These are phyloP conservation scores for Gobio gobio DNA, from an alignment of 2,113 vertebrate genomes.

Conservation along the genomic window DNA sequence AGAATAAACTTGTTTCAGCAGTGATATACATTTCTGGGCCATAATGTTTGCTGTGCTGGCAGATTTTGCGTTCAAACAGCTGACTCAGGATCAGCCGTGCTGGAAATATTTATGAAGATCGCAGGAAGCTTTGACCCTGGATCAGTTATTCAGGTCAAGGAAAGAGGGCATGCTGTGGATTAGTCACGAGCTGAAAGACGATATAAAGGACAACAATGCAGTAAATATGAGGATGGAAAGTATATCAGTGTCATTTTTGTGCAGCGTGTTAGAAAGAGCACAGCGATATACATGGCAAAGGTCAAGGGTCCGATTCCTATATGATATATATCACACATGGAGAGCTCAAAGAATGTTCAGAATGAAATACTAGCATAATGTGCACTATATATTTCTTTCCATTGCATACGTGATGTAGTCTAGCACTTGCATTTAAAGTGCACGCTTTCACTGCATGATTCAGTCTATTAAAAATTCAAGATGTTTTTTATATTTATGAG, in stretches of 20 bases:
- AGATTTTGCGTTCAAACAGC: neutral
- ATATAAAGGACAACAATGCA: neutral
- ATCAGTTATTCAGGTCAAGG: slow-evolving; percentile 4
- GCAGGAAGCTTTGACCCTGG: slow-evolving; percentile 13
- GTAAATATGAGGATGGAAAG: neutral
- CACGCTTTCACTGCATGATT: no score
- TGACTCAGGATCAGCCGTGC: slow-evolving; percentile 21
- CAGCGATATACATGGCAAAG: neutral
- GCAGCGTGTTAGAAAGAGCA: neutral
- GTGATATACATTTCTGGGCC: neutral
- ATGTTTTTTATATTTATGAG: no score
- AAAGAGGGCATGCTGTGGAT: neutral
- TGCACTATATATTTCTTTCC: neutral
- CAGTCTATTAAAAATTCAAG: no score
- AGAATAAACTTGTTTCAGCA: neutral
- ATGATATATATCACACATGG: neutral
- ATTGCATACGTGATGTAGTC: no score
- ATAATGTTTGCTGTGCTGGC: slow-evolving; percentile 19
- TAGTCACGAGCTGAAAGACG: neutral
- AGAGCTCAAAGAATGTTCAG: neutral
- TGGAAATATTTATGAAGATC: slow-evolving; percentile 13
- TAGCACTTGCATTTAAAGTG: no score
- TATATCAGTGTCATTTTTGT: neutral
- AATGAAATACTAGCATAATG: neutral
- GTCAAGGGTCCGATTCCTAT: neutral